Evolutionary conservation across 53 echinoderm and acorn worm genomes (phyloP).

Genomic region (Pentamera pediparva): DNA sequence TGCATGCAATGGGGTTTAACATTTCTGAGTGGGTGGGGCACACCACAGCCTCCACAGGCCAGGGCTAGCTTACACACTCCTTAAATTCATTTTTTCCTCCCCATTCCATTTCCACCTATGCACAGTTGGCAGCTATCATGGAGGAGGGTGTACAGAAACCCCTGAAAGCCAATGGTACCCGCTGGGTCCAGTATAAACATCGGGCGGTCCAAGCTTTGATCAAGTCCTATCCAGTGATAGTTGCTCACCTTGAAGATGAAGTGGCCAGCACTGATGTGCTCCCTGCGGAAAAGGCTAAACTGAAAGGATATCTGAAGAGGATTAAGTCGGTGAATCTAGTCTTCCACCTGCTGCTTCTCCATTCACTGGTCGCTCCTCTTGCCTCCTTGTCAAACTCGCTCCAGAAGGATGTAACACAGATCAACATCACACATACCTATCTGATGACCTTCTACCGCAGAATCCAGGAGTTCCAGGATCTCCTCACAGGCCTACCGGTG

Average conservation of each 20-base stretch:
- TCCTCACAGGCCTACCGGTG: too few relatives aligned
- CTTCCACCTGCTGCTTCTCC: constrained; percentile 8
- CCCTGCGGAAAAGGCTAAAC: constrained; percentile 21
- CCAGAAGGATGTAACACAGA: background rate
- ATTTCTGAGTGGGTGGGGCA: background rate
- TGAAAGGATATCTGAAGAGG: constrained; percentile 20
- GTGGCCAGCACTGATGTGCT: background rate
- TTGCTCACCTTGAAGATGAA: constrained; percentile 20
- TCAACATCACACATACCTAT: background rate
- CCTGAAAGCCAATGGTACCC: constrained; percentile 10
- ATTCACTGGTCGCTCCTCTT: background rate
- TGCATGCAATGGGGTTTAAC: too few relatives aligned
- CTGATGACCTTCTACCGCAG: background rate
- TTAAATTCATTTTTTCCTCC: background rate
- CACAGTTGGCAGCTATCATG: constrained; percentile 16
- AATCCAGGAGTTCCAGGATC: background rate
- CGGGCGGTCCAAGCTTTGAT: constrained; percentile 4
- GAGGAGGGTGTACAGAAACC: constrained; percentile 20
- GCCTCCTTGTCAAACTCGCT: background rate
- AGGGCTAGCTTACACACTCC: background rate
- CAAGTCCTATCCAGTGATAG: background rate
- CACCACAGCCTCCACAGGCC: background rate
- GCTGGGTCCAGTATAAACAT: constrained; percentile 29
- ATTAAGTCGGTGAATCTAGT: constrained; percentile 8
- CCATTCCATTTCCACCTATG: background rate